Base-by-base conservation (phyloP, 2,797 vertebrate species). In the Syngnathus acus region DNA sequence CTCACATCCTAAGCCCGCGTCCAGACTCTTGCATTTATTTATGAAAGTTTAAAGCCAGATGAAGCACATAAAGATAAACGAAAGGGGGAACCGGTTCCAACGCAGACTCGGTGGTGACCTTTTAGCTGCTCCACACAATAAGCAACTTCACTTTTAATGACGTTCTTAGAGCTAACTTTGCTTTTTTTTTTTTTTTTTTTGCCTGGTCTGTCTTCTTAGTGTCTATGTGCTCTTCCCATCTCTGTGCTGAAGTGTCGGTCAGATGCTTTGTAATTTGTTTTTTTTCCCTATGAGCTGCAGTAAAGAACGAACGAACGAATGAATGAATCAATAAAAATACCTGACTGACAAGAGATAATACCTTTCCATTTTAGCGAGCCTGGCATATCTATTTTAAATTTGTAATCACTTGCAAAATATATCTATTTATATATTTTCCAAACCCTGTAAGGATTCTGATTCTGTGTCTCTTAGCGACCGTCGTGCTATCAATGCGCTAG, bases 1-100 rank as follows among this genome's bases (percentile, higher is more conserved):
- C 63, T 68, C 59, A n/a, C 43, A 19, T 66, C 60, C 5, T 23
- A 23, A 61, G 42, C 21, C 55, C 38, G 32, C 1, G 1, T 61
- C 59, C n/a, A 48, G 5, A 26, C 55, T 40, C 26, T 62, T 43
- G 38, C 17, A 11, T 45, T 65, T 45, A 38, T 68, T 72, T 60
- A 61, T 14, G 5, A 60, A 43, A 23, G 11, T 62, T 13, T 9
- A 0, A 38, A 1, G 67, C 62, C 62, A 50, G 72, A 39, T 71
- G 26, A 72, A 48, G 62, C 40, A 1, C 26, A 4, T 57, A 16
- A 45, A 32, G 6, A 54, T 47, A 37, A 50, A 72, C 39, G 59
- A 45, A 16, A 67, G 48, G 50, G n/a, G 50, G 17, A 71, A 14
- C 1, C 14, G 68, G 23, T 10, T 10, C 10, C 21, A 11, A 0